Evolutionary conservation across 2,888 invertebrate genomes (phyloP), one percentile per base, ranked within the genome.

Genomic region (Cetonia aurata): DNA sequence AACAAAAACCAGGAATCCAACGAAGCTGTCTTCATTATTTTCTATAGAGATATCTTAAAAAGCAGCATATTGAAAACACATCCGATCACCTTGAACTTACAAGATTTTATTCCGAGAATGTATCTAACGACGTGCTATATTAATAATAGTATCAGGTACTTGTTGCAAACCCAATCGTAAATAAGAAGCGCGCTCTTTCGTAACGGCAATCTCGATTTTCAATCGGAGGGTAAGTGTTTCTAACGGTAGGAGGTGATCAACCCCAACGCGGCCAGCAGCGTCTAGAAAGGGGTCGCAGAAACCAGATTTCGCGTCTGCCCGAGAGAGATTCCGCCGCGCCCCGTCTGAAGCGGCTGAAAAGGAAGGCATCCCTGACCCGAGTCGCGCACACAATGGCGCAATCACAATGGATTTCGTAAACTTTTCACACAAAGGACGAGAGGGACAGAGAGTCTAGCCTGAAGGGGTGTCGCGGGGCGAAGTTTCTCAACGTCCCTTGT

Each of bases 291-390:
- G 75, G 73, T 71, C 52, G 74, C 72, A 72, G 46, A 75, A 77
- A 77, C 76, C 76, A 77, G 76, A 77, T 77, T 75, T 74, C 75
- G 72, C 75, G 75, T 75, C 75, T 75, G 75, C 75, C 70, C 60
- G 73, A 74, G 72, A 70, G 72, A 73, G 69, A 55, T 55, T 65
- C 71, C 65, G 15, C 31, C 52, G 13, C 62, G 33, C 50, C 62
- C 48, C 33, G 57, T 42, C 57, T 57, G 48, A 50, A 48, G 50
- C 33, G 37, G 37, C 50, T 50, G 62, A 65, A 65, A 75, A 74
- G 75, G 77, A 77, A 77, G 75, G 75, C 76, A 75, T 76, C 76
- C 75, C 76, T 74, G 76, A 74, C 74, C 74, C 71, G 65, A 67
- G 57, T n/a, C 31, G 25, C 25, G 15, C 50, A 37, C 55, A 75